Percentiles rank a stretch among this genome's conserved stretches.
Conservation (phyloP, 1,140 invertebrate species). For the Drosophila virilis region DNA sequence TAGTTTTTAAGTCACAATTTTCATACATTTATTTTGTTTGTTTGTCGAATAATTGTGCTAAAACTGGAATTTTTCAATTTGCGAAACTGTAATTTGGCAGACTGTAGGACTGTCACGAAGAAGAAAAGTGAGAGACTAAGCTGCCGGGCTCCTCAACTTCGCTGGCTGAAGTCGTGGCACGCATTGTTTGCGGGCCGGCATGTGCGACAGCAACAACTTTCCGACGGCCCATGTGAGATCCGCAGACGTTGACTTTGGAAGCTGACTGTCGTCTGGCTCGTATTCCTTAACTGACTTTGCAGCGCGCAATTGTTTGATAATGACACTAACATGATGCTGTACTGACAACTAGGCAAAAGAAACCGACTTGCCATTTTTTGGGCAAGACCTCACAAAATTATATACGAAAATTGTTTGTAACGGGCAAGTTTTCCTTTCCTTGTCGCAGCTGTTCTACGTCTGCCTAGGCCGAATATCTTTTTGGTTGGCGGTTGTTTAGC, state of each 20-base stretch:
- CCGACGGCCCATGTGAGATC: slow-evolving; percentile 47
- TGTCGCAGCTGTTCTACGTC: not conserved
- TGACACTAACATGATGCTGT: slow-evolving; percentile 76
- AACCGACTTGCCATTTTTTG: slow-evolving; percentile 18
- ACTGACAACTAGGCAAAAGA: slow-evolving; percentile 67
- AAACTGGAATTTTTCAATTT: slow-evolving; percentile 73
- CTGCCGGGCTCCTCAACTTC: not conserved
- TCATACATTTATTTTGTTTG: slow-evolving; percentile 19
- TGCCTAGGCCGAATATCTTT: slow-evolving; percentile 54
- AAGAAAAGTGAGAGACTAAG: not conserved
- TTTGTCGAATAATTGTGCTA: slow-evolving; percentile 57
- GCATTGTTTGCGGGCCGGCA: slow-evolving; percentile 56
- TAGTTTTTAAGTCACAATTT: not conserved
- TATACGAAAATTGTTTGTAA: slow-evolving; percentile 71
- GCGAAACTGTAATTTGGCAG: slow-evolving; percentile 54
- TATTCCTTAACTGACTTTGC: slow-evolving; percentile 40
- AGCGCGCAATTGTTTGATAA: slow-evolving; percentile 74
- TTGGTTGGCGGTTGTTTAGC: slow-evolving; percentile 51
- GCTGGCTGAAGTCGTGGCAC: slow-evolving; percentile 59
- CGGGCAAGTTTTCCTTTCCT: slow-evolving; percentile 51
- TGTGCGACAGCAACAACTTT: slow-evolving; percentile 48
- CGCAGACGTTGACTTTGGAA: slow-evolving; percentile 24
- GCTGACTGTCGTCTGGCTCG: slow-evolving; percentile 13
- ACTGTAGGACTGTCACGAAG: slow-evolving; percentile 44
- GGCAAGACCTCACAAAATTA: slow-evolving; percentile 49